Evolutionary conservation across 2,797 vertebrate genomes (phyloP), one percentile per base, ranked within the genome.

Genomic region (Aeoliscus strigatus): DNA sequence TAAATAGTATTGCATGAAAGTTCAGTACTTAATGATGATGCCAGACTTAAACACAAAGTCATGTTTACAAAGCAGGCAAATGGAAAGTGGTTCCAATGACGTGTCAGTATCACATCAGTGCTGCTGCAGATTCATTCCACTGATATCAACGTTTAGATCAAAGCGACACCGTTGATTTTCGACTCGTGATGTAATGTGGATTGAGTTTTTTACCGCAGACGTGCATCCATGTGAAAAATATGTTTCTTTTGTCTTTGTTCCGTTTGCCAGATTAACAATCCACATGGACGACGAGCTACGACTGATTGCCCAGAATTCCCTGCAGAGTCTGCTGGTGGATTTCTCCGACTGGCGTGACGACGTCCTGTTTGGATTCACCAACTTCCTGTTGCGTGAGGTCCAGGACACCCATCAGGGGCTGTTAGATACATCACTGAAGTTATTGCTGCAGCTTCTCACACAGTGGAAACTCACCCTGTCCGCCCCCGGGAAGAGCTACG

Each of bases 281-380:
- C 96, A 99, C 63, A 98, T 98, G 95, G 96, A 99, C 13, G 94
- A 98, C 48, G 96, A 99, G 60, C 88, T 99, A 40, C 87, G 96
- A 14, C 93, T 97, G 34, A 96, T 98, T 41, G 93, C 96, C 17
- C 95, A 97, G 81, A 98, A 95, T 64, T 98, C 94, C 51, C 87
- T 99, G 50, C 96, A 99, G 78, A 97, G 94, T 32, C 82, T 99
- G 18, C 83, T 99, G 47, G 88, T 97, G 47, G 96, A 98, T 79
- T 96, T 98, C 80, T 80, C 91, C 0, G 94, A 97, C 65, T 99
- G 96, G 96, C 88, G 95, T 15, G 94, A 96, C 47, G 94, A 97
- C 2, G 94, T 97, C 4, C 83, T 98, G 9, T 97, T 97, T 42
- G 95, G 94, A 61, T 98, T 94, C 50, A 93, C 90, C 7, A 95